Percentiles rank a stretch among this genome's conserved stretches.
Conservation (phyloP, 2,888 invertebrate species). For the Noctua fimbriata region DNA sequence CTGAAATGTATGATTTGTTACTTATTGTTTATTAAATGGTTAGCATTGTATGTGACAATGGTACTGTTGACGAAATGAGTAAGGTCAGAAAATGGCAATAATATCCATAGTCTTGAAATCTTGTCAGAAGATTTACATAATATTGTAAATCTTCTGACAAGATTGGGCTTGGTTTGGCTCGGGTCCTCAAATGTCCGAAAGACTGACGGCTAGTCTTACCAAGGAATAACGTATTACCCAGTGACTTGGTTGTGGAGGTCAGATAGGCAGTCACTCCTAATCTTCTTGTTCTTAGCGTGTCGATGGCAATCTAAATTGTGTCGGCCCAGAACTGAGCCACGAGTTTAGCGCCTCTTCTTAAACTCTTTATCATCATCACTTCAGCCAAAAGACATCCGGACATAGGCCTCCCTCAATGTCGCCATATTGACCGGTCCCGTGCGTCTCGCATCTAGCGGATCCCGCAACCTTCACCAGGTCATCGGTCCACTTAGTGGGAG, state of each 20-base stretch:
- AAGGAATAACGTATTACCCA: neutral
- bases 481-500: too few relatives aligned
- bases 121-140: neutral
- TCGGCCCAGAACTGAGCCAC: too few relatives aligned
- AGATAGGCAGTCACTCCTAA: neutral
- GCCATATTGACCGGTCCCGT: too few relatives aligned
- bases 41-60: neutral
- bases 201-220: neutral
- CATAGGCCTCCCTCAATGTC: too few relatives aligned
- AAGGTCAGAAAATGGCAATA: neutral
- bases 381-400: too few relatives aligned
- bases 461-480: too few relatives aligned
- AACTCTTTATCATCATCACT: too few relatives aligned
- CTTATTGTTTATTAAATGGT: constrained; percentile 6
- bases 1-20: constrained; percentile 36
- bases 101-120: neutral
- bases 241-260: neutral
- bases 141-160: too few relatives aligned
- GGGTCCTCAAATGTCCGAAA: neutral
- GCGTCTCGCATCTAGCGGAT: too few relatives aligned
- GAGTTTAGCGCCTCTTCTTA: too few relatives aligned
- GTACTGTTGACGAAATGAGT: neutral
- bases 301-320: too few relatives aligned
- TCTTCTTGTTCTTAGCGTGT: too few relatives aligned
- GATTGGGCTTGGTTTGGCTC: neutral